Conservation (phyloP, 2,113 vertebrate species). For the Solenodon paradoxus region DNA sequence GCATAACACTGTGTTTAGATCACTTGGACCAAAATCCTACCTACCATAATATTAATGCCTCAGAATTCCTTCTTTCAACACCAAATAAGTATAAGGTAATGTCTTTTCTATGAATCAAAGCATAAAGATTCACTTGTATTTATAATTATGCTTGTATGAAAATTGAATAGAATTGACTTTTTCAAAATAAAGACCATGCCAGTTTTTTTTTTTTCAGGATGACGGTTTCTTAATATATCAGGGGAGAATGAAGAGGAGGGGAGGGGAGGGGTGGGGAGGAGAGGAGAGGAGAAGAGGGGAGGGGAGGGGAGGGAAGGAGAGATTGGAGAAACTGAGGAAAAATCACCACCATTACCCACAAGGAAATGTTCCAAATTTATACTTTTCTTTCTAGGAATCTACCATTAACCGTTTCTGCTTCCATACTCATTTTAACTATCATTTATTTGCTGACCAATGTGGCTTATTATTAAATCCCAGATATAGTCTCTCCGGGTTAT, state of each 20-base stretch:
- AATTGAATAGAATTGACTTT: neutral
- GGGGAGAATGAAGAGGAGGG: too few relatives aligned
- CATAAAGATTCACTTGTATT: neutral
- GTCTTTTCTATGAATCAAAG: neutral
- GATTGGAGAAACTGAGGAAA: neutral
- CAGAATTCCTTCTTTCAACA: neutral
- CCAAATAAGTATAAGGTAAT: neutral
- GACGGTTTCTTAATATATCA: neutral
- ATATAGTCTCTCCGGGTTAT: constrained; percentile 87
- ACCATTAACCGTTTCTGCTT: constrained; percentile 88
- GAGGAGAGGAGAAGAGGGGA: too few relatives aligned
- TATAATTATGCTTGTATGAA: neutral
- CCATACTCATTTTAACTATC: constrained; percentile 88
- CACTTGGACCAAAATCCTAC: neutral
- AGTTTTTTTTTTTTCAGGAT: neutral
- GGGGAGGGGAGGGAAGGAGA: neutral
- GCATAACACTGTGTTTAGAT: neutral
- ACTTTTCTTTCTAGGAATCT: constrained; percentile 85
- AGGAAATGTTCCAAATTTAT: neutral
- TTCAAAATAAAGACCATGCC: neutral
- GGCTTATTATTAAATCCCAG: constrained; percentile 88
- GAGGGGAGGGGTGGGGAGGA: too few relatives aligned
- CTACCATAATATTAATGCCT: neutral
- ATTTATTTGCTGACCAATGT: constrained; percentile 91
- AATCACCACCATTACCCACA: neutral